Evolutionary conservation across 1,140 invertebrate species (phyloP), one percentile per base, ranked within the genome.

Genomic region (Rhagoletis zephyria): DNA sequence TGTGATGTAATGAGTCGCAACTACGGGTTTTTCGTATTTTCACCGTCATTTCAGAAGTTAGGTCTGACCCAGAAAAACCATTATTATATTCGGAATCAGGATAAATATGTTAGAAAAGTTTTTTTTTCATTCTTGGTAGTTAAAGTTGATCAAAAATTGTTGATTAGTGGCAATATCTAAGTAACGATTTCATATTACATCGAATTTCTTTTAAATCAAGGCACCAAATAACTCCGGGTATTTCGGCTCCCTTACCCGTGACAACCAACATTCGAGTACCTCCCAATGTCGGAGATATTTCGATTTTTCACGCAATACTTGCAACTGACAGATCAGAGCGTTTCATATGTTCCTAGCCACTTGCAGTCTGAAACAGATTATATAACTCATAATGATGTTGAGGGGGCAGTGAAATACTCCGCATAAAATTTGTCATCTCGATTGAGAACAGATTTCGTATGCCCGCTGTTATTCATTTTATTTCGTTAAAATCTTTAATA

Each of bases 401-500:
- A 89, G 89, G n/a, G 90, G 88, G 45, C 90, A 90, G 0, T 88
- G 90, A 0, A 90, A 85, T 56, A 51, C 60, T 61, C 1, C 85
- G 56, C 60, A 45, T 19, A n/a, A 67, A 67, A 40, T 48, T 67
- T 3, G 61, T 86, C 90, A 89, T 90, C 89, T 70, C 90, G 88
- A 42, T 90, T 89, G 2, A 90, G 88, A 2, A 91, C 88, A 91
- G 88, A 2, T 89, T 89, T 7, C 91, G 87, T 7, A 92, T 92
- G 0, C 89, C 91, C 0, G 90, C 85, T 4, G 90, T 89, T 61
- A 92, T 60, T n/a, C 89, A 89, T 0, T 90, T 91, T 7, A 92
- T 92, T 19, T 92, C 89, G 88, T 90, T 91, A 61, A 92, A 92
- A 9, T 92, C 89, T 3, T 89, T 88, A 5, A 92, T 88, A 6